Base-by-base conservation (phyloP, 2,797 vertebrate genomes). In the Onychomys arenicola region DNA sequence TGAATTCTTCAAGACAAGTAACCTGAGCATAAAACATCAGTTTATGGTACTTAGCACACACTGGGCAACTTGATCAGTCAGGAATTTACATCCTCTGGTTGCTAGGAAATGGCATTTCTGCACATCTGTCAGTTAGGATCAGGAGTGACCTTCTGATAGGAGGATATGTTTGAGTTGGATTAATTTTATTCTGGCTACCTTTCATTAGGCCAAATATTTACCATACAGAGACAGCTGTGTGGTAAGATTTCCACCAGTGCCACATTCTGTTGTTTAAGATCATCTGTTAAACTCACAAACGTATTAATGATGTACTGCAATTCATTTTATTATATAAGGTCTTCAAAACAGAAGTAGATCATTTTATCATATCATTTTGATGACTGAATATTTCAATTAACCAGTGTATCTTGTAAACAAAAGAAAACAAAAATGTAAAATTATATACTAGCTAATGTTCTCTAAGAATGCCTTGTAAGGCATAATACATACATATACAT, bases 91-190 rank as follows among this genome's bases (percentile, higher is more conserved):
- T 95, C 85, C 16, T 92, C n/a, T n/a, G 49, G 85, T 95, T 98
- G 98, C 98, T 95, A 97, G 95, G 97, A 97, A 98, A 98, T 98
- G 94, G 95, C 97, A 98, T 97, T 98, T 98, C 84, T 46, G 90
- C 96, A 96, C 77, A 97, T 97, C 95, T 97, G 95, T 97, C 95
- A 97, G 37, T 84, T 78, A 0, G 97, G 89, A 97, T 61, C 93
- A 97, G 96, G 95, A 94, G 81, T 95, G 97, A 90, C 97, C 98
- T 95, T 97, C 98, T 97, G 94, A 6, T 2, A 97, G 96, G 97
- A 97, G 97, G 95, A 97, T 95, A 97, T 97, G 98, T 98, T 98
- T 98, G 69, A 96, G 91, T 97, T 93, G 98, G 98, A 98, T 98
- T 98, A 98, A 98, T 98, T 98, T 98, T 92, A 98, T 98, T 98